Conservation (phyloP, 2,113 vertebrate species). For the Cottus gobio region DNA sequence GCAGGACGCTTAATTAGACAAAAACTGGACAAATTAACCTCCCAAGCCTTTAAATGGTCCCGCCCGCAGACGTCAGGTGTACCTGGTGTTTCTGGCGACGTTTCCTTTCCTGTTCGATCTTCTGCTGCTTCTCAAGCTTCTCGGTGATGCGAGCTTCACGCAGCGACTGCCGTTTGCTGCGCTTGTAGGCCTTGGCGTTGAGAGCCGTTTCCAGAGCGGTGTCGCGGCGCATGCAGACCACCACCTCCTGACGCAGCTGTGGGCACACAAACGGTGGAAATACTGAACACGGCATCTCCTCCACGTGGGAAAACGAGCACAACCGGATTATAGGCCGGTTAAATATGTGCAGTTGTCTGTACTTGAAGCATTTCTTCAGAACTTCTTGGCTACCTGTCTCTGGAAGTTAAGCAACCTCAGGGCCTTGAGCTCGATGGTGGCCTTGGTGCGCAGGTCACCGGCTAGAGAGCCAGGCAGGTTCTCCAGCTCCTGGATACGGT, state of each 20-base stretch:
- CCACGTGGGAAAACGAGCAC: neutral
- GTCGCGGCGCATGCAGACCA: conserved; percentile 97
- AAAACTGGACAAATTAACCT: neutral
- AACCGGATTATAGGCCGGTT: neutral
- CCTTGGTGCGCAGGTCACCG: conserved; percentile 95
- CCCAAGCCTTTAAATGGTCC: neutral
- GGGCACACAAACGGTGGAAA: neutral
- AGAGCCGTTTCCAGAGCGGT: conserved; percentile 95
- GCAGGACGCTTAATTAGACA: neutral
- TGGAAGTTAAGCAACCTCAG: conserved; percentile 97
- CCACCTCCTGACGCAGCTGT: conserved; percentile 96
- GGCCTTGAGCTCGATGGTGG: conserved; percentile 96
- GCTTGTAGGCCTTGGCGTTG: conserved; percentile 97
- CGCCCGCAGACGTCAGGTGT: neutral
- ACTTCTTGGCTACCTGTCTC: conserved; percentile 87
- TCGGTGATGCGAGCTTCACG: conserved; percentile 97
- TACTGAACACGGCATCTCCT: neutral
- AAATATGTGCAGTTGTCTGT: neutral
- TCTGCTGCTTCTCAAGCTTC: conserved; percentile 99
- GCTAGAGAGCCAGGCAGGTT: conserved; percentile 94
- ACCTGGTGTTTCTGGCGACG: conserved; percentile 98
- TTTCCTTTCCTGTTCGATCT: conserved; percentile 97
- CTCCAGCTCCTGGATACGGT: conserved; percentile 96
- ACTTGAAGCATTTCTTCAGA: neutral
- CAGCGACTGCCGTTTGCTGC: conserved; percentile 95